These are phyloP conservation scores for Neoaliturus tenellus DNA, from an alignment of 2,888 invertebrate genomes.

Conservation along the genomic window DNA sequence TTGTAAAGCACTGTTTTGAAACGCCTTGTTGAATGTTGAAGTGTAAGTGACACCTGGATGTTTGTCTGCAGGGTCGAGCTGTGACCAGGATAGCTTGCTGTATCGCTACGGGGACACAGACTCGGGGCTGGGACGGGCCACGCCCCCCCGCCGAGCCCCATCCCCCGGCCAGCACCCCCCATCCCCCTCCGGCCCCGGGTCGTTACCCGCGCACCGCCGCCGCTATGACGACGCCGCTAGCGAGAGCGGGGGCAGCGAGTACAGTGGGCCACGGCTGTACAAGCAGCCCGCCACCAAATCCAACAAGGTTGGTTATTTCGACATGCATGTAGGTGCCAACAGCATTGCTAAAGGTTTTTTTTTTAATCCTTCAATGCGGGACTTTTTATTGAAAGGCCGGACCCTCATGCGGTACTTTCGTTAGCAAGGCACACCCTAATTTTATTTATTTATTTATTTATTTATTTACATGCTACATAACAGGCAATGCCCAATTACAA, in stretches of 20 bases:
- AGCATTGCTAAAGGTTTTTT: too few species aligned
- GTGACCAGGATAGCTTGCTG: slow-evolving; percentile 77
- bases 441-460: too few species aligned
- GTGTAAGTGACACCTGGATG: neutral
- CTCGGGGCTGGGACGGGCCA: slow-evolving; percentile 91
- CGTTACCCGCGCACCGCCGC: slow-evolving; percentile 80
- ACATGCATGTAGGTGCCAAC: too few species aligned
- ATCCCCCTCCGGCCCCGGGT: slow-evolving; percentile 89
- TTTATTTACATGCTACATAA: too few species aligned
- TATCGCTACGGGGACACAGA: slow-evolving; percentile 82
- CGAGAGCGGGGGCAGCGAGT: slow-evolving; percentile 68
- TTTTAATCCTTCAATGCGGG: too few species aligned
- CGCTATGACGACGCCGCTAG: slow-evolving; percentile 67
- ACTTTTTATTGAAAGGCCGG: too few species aligned
- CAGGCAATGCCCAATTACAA: too few species aligned
- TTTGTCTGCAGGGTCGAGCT: slow-evolving; percentile 74
- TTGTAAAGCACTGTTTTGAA: neutral
- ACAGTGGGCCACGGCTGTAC: slow-evolving; percentile 81
- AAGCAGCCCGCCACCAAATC: slow-evolving; percentile 99
- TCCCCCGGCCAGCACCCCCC: slow-evolving; percentile 88
- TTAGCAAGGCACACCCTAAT: too few species aligned
- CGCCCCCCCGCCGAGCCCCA: slow-evolving; percentile 90
- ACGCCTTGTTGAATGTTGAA: neutral
- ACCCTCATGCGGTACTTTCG: too few species aligned
- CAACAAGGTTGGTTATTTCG: too few species aligned